A percentile compares a stretch with the other conserved stretches of the same genome.
These are phyloP conservation scores for Ictalurus punctatus DNA, from an alignment of 2,113 vertebrate genomes.

Conservation along the genomic window DNA sequence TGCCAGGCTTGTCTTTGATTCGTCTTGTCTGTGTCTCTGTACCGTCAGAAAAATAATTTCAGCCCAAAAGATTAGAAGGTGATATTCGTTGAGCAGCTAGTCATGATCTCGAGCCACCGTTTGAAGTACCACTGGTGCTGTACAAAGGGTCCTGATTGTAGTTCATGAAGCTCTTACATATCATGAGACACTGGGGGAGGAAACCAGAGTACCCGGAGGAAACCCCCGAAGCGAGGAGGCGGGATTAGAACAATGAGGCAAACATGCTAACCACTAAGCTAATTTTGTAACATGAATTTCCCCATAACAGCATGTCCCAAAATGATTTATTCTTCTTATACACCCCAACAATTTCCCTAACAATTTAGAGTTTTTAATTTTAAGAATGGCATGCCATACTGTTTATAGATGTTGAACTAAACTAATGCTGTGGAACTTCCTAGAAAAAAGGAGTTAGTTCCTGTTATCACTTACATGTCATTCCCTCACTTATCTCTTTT, in stretches of 20 bases:
- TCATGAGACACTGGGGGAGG: too few species aligned
- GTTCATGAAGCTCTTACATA: background rate
- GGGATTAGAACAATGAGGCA: too few species aligned
- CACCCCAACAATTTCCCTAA: background rate
- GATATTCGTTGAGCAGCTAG: background rate
- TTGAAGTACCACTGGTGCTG: background rate
- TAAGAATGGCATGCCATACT: background rate
- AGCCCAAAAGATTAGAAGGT: slow-evolving; percentile 15
- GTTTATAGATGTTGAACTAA: background rate
- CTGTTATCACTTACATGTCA: background rate
- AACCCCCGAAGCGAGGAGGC: too few species aligned
- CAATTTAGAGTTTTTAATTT: too few species aligned
- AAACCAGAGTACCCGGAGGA: too few species aligned
- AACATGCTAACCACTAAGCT: too few species aligned
- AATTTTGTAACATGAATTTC: background rate
- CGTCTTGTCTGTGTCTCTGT: slow-evolving; percentile 18
- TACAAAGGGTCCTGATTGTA: background rate
- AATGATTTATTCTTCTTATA: background rate
- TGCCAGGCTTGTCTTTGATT: slow-evolving; percentile 70
- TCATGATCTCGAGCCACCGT: background rate
- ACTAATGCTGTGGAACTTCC: background rate
- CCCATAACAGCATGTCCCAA: background rate
- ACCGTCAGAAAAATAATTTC: slow-evolving; percentile 34
- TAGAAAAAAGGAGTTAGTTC: background rate
- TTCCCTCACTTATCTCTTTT: background rate